These are phyloP conservation scores for Plecturocebus donacophilus DNA, from an alignment of 2,113 vertebrate genomes.

Conservation along the genomic window DNA sequence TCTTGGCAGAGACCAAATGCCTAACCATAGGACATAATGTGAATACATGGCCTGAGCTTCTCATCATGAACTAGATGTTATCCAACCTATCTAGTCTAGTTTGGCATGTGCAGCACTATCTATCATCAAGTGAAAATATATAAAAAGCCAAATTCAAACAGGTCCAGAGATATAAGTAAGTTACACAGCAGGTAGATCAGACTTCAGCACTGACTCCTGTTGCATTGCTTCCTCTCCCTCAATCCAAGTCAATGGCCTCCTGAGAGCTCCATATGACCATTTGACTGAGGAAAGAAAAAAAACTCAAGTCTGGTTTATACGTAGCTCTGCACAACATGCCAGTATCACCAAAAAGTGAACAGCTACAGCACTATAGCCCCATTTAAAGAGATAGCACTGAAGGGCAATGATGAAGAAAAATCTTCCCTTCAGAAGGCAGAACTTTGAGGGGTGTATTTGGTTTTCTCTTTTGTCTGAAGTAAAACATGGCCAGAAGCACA, in stretches of 20 bases:
- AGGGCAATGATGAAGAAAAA: not conserved
- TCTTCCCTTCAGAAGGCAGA: not conserved
- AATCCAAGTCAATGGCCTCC: not conserved
- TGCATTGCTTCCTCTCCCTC: not conserved
- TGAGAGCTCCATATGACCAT: not conserved
- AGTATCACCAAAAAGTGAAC: not conserved
- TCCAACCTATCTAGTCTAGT: not conserved
- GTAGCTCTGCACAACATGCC: not conserved
- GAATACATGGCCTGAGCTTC: not conserved
- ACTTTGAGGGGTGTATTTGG: not conserved
- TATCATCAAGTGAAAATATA: not conserved
- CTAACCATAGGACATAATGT: not conserved
- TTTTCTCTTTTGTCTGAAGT: not conserved
- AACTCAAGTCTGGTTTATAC: not conserved
- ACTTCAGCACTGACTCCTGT: not conserved
- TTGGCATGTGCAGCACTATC: not conserved
- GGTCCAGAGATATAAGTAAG: not conserved
- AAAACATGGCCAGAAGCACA: not conserved
- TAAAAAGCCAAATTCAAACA: not conserved
- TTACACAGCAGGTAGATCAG: not conserved
- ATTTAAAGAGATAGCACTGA: not conserved
- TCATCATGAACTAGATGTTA: not conserved
- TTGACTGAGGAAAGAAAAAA: not conserved
- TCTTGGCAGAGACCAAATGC: not conserved
- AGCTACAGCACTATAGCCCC: not conserved